phyloP scores from a whole-genome alignment of 2,113 vertebrate species.

The Corythoichthys intestinalis region DNA sequence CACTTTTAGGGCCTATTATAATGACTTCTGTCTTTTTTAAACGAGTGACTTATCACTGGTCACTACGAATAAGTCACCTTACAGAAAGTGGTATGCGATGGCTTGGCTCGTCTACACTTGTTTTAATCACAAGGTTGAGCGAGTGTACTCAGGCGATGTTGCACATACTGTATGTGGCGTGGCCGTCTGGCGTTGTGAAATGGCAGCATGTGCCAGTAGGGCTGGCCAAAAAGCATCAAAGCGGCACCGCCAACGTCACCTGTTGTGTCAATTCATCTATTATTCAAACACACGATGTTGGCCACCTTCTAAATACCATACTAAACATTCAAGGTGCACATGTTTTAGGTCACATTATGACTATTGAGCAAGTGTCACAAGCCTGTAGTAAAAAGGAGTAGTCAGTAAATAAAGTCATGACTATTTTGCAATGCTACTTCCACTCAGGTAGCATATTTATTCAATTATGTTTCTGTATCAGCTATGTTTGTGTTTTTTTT shows the following conservation, averaged over 20 bases:
- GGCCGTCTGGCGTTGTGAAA: background rate
- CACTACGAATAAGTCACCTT: background rate
- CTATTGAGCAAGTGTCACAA: background rate
- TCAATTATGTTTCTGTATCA: too few species aligned
- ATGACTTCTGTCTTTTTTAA: too few species aligned
- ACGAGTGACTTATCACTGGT: too few species aligned
- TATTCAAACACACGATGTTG: background rate
- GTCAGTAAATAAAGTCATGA: too few species aligned
- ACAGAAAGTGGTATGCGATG: background rate
- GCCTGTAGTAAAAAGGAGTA: too few species aligned
- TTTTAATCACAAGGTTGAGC: background rate
- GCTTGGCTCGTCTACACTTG: background rate
- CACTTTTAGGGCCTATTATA: too few species aligned
- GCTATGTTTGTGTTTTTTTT: too few species aligned
- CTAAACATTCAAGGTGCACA: background rate
- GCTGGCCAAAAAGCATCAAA: conserved; percentile 1
- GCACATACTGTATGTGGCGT: background rate
- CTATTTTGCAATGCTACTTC: too few species aligned
- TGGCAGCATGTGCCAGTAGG: background rate
- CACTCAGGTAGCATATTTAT: too few species aligned
- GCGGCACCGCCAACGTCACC: background rate
- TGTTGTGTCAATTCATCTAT: background rate
- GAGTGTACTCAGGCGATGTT: background rate
- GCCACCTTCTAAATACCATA: background rate
- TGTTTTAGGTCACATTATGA: background rate